Evolutionary conservation across 2,797 vertebrate species (phyloP), one percentile per base, ranked within the genome.

Genomic region (Sebastes trivittatus): DNA sequence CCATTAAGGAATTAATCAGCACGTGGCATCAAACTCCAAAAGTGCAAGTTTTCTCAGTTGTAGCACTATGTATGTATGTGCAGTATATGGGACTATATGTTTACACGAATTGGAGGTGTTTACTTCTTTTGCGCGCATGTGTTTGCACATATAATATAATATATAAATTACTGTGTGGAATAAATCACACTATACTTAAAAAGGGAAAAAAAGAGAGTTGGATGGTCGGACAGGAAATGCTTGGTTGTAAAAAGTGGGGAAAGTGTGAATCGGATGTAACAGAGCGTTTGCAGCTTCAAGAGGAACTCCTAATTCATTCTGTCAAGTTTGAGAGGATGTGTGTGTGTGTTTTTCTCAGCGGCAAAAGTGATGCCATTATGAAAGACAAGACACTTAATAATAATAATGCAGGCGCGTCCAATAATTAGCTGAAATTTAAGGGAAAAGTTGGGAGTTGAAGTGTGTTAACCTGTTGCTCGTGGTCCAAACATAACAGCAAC

Each of bases 1-100:
- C 90, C 92, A 94, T 92, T 88, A 92, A 94, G 93, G 96, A 94
- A 96, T 96, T 95, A 95, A 95, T 93, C 91, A 95, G 93, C 95
- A 93, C 74, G 86, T 95, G 90, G 88, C 90, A 92, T 89, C 92
- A 90, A 94, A 93, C 87, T 94, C 79, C 78, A 92, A 86, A 91
- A 91, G 88, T 84, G 88, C n/a, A 86, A 84, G 71, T 88, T 87
- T 92, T 75, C 78, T 89, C 76, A 86, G 75, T 36, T 83, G 74
- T 29, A 30, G 29, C 46, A 49, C 46, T 49, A 18, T 49, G 16
- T 34, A n/a, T 59, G 70, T 78, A n/a, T 62, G 70, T 77, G n/a
- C 29, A 66, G 42, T 7, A 59, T 76, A 65, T 64, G 18, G 25
- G 25, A 46, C 14, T 29, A 60, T 36, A 38, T 84, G 78, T 85